These are phyloP conservation scores for Notarius lentiginosus DNA, from an alignment of 2,113 vertebrate genomes.

Conservation along the genomic window DNA sequence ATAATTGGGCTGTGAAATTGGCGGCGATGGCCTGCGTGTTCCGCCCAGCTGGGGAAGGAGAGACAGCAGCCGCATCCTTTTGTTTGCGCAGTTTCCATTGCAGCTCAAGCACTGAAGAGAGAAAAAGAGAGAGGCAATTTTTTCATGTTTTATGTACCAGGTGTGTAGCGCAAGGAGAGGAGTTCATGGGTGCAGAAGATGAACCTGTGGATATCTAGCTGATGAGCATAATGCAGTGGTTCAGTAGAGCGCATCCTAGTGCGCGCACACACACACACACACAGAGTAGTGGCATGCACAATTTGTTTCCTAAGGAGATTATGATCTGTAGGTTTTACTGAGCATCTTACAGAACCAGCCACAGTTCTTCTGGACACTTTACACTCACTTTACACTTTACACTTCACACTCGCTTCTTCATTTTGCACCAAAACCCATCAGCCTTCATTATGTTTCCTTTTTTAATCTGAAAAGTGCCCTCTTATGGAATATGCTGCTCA, in stretches of 20 bases:
- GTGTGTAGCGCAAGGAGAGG: conserved; percentile 67
- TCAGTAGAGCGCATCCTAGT: conserved; percentile 25
- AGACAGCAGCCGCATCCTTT: conserved; percentile 50
- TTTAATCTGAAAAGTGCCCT: too few species aligned
- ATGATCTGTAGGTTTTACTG: too few species aligned
- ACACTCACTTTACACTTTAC: too few species aligned
- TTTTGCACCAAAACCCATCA: too few species aligned
- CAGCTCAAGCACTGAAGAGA: conserved; percentile 14
- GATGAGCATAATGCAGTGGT: conserved; percentile 32
- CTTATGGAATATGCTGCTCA: too few species aligned
- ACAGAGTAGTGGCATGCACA: too few species aligned
- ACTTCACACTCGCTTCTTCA: too few species aligned
- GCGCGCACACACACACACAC: too few species aligned
- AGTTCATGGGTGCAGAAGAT: background rate
- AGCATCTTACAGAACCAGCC: too few species aligned
- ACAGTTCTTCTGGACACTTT: too few species aligned
- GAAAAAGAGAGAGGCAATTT: conserved; percentile 45
- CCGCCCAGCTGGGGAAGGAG: conserved; percentile 79
- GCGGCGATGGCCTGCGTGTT: conserved; percentile 85
- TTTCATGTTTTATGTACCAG: conserved; percentile 64
- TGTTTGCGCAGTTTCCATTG: conserved; percentile 36
- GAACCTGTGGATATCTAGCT: background rate
- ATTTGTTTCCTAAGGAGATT: too few species aligned
- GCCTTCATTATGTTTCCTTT: too few species aligned
- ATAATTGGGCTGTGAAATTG: conserved; percentile 96